Evolutionary conservation across 2,797 vertebrate species (phyloP).

Genomic region (Squalus acanthias): DNA sequence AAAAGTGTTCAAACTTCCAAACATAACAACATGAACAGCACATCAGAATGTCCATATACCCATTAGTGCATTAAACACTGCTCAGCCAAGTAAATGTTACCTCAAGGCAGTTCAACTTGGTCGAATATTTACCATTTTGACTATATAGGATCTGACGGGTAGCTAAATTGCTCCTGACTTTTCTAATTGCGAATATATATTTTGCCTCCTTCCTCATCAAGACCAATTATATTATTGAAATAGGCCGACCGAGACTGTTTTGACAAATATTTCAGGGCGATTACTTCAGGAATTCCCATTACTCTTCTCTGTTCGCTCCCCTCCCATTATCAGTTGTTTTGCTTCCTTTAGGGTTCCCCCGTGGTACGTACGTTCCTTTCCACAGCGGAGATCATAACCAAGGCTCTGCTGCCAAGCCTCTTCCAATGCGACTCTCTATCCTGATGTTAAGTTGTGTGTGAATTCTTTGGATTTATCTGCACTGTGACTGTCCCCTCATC

Average conservation of each 20-base stretch:
- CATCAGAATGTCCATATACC: neutral
- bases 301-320: neutral
- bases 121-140: neutral
- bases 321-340: neutral
- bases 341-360: neutral
- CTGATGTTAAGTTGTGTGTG: neutral
- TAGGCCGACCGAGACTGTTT: neutral
- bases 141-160: neutral
- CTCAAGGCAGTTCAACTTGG: neutral
- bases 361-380: neutral
- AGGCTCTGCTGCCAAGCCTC: neutral
- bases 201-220: neutral
- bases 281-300: neutral
- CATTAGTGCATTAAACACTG: neutral
- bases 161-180: neutral
- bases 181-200: neutral
- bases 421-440: neutral
- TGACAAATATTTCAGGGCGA: too few species aligned
- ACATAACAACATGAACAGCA: neutral
- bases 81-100: neutral
- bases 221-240: neutral
- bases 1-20: neutral
- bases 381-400: neutral
- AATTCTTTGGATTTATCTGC: neutral
- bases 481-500: neutral